These are phyloP conservation scores for Melanocharis versteri DNA, from an alignment of 2,113 vertebrate genomes.

Conservation along the genomic window DNA sequence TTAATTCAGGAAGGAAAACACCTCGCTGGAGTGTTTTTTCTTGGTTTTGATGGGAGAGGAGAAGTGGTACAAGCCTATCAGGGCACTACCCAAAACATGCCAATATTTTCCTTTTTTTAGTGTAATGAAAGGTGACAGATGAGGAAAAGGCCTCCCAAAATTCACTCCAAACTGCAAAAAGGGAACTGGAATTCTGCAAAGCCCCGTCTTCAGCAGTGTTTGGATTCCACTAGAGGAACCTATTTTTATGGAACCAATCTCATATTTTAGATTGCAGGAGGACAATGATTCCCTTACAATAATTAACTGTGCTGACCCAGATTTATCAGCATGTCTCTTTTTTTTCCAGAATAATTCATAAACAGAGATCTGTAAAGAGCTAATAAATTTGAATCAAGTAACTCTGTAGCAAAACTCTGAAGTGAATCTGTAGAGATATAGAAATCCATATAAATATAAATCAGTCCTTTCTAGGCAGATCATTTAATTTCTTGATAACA, in stretches of 20 bases:
- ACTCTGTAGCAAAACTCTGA: background rate
- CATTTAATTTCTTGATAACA: background rate
- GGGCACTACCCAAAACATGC: background rate
- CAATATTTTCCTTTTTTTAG: background rate
- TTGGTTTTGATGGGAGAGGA: background rate
- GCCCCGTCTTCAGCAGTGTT: background rate
- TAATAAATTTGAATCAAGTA: background rate
- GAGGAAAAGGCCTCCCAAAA: background rate
- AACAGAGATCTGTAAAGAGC: background rate
- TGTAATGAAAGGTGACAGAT: background rate
- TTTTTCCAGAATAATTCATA: background rate
- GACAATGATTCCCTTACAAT: background rate
- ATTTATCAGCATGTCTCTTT: background rate
- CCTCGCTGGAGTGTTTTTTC: background rate
- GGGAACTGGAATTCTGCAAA: background rate
- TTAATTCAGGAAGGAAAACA: background rate
- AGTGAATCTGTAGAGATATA: background rate
- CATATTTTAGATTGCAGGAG: background rate
- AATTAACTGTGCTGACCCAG: background rate
- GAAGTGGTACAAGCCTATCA: background rate
- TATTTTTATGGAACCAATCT: too few relatives aligned
- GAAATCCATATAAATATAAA: background rate
- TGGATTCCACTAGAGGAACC: background rate
- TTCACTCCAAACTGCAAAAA: background rate
- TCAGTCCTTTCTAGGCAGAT: background rate